A percentile compares a stretch with the other conserved stretches of the same genome.
Evolutionary conservation across 2,113 vertebrate genomes (phyloP).

Genomic region (Myxocyprinus asiaticus): DNA sequence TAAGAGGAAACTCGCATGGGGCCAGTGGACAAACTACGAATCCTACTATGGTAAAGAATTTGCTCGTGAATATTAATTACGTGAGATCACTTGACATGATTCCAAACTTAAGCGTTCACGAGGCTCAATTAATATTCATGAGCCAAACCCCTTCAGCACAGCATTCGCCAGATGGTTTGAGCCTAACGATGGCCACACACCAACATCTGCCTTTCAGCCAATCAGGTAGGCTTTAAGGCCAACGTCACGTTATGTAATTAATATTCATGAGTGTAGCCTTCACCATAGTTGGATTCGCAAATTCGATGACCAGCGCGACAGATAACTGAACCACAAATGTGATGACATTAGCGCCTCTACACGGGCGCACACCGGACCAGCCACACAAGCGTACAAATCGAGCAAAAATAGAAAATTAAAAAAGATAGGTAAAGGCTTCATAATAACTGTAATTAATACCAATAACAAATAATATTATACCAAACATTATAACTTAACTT

Average conservation of each 20-base stretch:
- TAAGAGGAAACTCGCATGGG: slow-evolving; percentile 42
- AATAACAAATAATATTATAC: no score
- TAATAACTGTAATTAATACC: no score
- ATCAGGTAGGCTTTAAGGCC: no score
- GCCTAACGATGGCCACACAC: no score
- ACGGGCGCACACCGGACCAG: not conserved
- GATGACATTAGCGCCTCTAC: slow-evolving; percentile 46
- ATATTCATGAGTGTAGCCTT: not conserved
- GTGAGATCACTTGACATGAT: not conserved
- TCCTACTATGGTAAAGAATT: slow-evolving; percentile 8
- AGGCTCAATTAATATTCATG: no score
- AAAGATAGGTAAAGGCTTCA: no score
- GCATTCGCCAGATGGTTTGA: no score
- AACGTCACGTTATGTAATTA: not conserved
- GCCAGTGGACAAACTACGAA: not conserved
- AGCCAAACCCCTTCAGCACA: no score
- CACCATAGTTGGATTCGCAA: not conserved
- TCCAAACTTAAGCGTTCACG: no score
- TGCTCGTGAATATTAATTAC: slow-evolving; percentile 4
- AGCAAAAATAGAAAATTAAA: no score
- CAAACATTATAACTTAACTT: no score
- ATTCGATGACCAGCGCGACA: not conserved
- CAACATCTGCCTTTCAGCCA: not conserved
- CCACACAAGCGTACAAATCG: not conserved
- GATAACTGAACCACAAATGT: slow-evolving; percentile 1